A percentile compares a stretch with the other conserved stretches of the same genome.
These are phyloP conservation scores for Amblyjoppa fuscipennis DNA, from an alignment of 2,888 invertebrate genomes.

Conservation along the genomic window DNA sequence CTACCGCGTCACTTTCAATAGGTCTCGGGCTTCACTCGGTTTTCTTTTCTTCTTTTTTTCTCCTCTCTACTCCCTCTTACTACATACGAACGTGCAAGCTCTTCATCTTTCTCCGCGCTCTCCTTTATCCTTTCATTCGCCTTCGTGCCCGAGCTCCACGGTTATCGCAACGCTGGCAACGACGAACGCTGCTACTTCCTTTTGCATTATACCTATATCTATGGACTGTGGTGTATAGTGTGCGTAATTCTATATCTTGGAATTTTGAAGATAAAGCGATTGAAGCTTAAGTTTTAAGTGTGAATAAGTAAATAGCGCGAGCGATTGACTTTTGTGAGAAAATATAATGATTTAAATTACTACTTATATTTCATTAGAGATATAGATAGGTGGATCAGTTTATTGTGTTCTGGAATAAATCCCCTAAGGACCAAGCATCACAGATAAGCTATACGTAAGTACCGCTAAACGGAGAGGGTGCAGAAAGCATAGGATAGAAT, in stretches of 20 bases:
- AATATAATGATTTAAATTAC: too few relatives aligned
- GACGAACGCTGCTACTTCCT: slow-evolving; percentile 14
- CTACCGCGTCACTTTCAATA: slow-evolving; percentile 69
- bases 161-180: slow-evolving; percentile 27
- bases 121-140: slow-evolving; percentile 18
- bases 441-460: too few relatives aligned
- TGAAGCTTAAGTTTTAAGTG: neutral
- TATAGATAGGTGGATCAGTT: too few relatives aligned
- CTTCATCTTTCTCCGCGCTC: slow-evolving; percentile 25
- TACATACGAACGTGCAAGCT: slow-evolving; percentile 16
- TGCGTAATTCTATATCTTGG: neutral
- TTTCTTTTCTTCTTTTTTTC: slow-evolving; percentile 29
- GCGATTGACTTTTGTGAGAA: neutral
- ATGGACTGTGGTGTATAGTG: neutral
- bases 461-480: too few relatives aligned
- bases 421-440: too few relatives aligned
- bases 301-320: neutral
- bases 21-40: slow-evolving; percentile 55
- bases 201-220: neutral
- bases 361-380: too few relatives aligned
- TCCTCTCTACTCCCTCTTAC: slow-evolving; percentile 50
- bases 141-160: slow-evolving; percentile 7
- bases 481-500: too few relatives aligned
- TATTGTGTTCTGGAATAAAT: too few relatives aligned
- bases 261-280: neutral